These are phyloP conservation scores for Muntiacus muntjak DNA, from an alignment of 2,113 vertebrate genomes.

Conservation along the genomic window DNA sequence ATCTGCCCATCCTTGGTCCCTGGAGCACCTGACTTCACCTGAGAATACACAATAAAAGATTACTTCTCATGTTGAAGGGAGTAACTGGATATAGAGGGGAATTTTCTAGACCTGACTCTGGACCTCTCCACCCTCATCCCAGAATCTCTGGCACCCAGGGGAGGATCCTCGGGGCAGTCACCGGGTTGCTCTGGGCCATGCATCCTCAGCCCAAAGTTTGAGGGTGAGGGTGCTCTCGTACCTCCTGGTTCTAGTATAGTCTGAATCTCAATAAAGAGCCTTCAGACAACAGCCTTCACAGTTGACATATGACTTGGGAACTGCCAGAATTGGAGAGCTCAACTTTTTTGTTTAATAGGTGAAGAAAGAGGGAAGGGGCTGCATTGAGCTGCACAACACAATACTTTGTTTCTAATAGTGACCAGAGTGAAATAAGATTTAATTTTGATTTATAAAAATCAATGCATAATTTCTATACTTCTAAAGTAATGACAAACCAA, in stretches of 20 bases:
- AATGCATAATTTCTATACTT: conserved; percentile 1
- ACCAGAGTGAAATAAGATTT: background rate
- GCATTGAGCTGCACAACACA: background rate
- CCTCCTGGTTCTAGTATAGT: background rate
- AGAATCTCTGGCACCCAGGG: background rate
- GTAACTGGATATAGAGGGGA: background rate
- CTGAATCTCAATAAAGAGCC: background rate
- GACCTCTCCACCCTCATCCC: background rate
- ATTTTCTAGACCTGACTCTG: background rate
- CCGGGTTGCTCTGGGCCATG: background rate
- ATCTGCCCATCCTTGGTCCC: background rate
- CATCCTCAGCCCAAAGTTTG: background rate
- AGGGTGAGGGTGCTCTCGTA: background rate
- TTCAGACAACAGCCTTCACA: background rate
- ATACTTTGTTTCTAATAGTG: background rate
- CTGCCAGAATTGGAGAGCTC: background rate
- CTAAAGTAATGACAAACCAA: conserved; percentile 32
- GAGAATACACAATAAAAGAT: background rate
- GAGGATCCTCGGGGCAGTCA: background rate
- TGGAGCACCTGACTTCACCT: background rate
- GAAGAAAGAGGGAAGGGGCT: background rate
- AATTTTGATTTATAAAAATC: conserved; percentile 30
- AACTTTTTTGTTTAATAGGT: background rate
- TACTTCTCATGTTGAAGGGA: background rate
- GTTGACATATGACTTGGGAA: background rate